A percentile compares a stretch with the other conserved stretches of the same genome.
These are phyloP conservation scores for Terrapene triunguis DNA, from an alignment of 2,113 vertebrate genomes.

Conservation along the genomic window DNA sequence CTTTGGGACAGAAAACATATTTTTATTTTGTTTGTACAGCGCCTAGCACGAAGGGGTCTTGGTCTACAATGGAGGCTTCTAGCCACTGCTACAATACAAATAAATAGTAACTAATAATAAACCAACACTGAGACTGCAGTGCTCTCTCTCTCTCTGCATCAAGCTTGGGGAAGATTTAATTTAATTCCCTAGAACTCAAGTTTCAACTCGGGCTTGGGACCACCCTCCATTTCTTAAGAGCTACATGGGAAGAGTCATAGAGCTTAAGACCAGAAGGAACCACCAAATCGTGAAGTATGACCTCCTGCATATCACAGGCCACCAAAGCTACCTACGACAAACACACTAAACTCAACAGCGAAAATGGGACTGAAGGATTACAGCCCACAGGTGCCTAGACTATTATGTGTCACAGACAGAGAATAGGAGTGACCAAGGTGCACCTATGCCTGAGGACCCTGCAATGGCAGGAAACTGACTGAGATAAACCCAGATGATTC, in stretches of 20 bases:
- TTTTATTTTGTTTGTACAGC: not conserved
- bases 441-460: too few relatives aligned
- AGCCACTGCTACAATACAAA: not conserved
- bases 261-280: too few relatives aligned
- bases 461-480: too few relatives aligned
- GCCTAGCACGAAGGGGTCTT: rapidly evolving
- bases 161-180: not conserved
- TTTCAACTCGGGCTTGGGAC: not conserved
- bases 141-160: rapidly evolving
- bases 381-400: too few relatives aligned
- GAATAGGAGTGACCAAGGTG: too few relatives aligned
- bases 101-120: not conserved
- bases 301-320: too few relatives aligned
- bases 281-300: too few relatives aligned
- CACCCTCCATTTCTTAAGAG: not conserved
- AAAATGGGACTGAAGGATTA: too few relatives aligned
- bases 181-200: not conserved
- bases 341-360: too few relatives aligned
- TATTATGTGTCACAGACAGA: too few relatives aligned
- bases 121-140: rapidly evolving
- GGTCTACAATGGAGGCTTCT: not conserved
- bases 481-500: too few relatives aligned
- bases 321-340: too few relatives aligned
- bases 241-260: not conserved
- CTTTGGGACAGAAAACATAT: not conserved